Evolutionary conservation across 2,797 vertebrate genomes (phyloP), one percentile per base, ranked within the genome.

Genomic region (Enteromius afrohamiltoni): DNA sequence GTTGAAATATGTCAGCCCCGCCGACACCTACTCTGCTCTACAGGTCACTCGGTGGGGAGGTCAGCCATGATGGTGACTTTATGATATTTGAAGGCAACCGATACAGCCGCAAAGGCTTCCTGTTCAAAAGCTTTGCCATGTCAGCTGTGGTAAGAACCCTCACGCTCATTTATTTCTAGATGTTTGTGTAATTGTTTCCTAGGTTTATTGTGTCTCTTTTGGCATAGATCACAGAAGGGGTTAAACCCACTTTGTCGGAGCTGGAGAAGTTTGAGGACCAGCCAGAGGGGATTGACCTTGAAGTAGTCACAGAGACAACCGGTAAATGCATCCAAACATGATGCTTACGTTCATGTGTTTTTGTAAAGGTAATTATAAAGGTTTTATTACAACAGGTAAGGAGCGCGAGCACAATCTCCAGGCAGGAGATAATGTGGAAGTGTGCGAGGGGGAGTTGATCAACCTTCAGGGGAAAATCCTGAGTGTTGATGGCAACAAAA

Each of bases 61-160:
- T 98, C 67, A 97, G 97, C 34, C 97, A 97, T 0, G 97, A 98
- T 0, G 97, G 97, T 40, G 97, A 98, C 87, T 99, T 99, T 88
- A 96, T 99, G 92, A 98, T 98, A 91, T 99, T 99, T 10, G 97
- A 99, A 90, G 97, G 94, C 34, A 99, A 99, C 88, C 96, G 97
- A 0, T 99, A 99, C 92, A 99, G 97, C 85, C 95, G 97, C 8
- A 99, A 99, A 88, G 97, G 97, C 0, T 99, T 99, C 88, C 93
- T 99, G 23, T 98, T 98, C 86, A 99, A 99, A 94, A 98, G 97
- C 91, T 99, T 99, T 1, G 97, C 97, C 76, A 99, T 99, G 97
- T 97, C 97, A 0, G 97, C 97, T 0, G 97, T 98, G 95, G 97
- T 99, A 90, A 96, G 92, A 37, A 37, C 0, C 2, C 0, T 49